Evolutionary conservation across 2,888 invertebrate genomes (phyloP), one percentile per base, ranked within the genome.

Genomic region (Stenotaenia linearis): DNA sequence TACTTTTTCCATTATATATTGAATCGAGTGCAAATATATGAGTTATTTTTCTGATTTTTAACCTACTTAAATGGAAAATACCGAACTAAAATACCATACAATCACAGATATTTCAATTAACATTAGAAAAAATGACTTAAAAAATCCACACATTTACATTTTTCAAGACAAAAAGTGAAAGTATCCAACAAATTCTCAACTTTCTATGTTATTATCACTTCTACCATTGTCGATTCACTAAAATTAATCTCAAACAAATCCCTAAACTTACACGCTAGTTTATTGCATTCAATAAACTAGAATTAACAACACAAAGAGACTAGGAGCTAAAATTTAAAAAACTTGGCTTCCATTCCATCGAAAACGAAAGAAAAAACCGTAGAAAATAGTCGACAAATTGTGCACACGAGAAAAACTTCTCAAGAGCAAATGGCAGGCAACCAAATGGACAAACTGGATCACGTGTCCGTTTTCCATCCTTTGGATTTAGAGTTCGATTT

Each of bases 21-120:
- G 61, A 61, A 61, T 25, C 15, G 2, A 25, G 61, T 61, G 61
- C 25, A 61, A 45, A 40, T 40, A 40, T 40, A 40, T 40, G 56
- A 23, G 4, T 56, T 3, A 15, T 56, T 7, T 56, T 28, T n/a
- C n/a, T n/a, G n/a, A n/a, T n/a, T n/a, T n/a, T n/a, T n/a, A n/a
- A n/a, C n/a, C 61, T 25, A 61, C 23, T 25, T 9, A 23, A 23
- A 61, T 28, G 6, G 9, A 12, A 61, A 61, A 23, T 25, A 61
- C 9, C 25, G 21, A 61, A 10, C 61, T 25, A 61, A 61, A 23
- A 23, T 61, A 61, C 61, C 61, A 45, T 45, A 61, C 61, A 61
- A 61, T 61, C 61, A 61, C 61, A 61, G 61, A 61, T 61, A 25
- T 61, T 61, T 61, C 28, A 25, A 61, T n/a, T 56, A 56, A 56